Percentiles rank a stretch among this genome's conserved stretches.
Conservation (phyloP, 2,888 invertebrate genomes). For the Bombyx huttoni region DNA sequence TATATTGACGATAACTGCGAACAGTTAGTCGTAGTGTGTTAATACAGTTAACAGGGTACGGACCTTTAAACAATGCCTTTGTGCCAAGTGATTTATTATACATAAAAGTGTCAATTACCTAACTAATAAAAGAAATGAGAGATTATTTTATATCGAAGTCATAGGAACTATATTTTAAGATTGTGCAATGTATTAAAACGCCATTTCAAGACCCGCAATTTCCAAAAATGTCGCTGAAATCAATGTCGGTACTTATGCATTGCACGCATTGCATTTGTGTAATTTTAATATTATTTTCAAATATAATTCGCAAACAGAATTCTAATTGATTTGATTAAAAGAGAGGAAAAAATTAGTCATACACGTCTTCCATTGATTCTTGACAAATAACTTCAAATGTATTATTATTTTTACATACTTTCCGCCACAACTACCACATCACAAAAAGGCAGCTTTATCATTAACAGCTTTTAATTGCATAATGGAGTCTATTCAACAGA, state of each 20-base stretch:
- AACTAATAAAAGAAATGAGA: conserved; percentile 50
- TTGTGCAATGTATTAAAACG: conserved; percentile 53
- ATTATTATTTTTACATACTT: conserved; percentile 10
- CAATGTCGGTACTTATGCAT: conserved; percentile 25
- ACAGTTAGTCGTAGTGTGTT: conserved; percentile 43
- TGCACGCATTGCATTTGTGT: conserved; percentile 61
- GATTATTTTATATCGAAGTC: conserved; percentile 53
- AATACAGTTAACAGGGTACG: conserved; percentile 61
- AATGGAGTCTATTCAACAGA: conserved; percentile 23
- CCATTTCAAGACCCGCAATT: conserved; percentile 35
- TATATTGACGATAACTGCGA: conserved; percentile 39
- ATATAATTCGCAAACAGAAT: conserved; percentile 35
- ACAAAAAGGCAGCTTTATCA: not conserved
- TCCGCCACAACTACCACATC: conserved; percentile 42
- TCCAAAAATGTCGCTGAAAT: conserved; percentile 45
- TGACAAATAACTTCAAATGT: conserved; percentile 60
- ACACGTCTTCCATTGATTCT: conserved; percentile 61
- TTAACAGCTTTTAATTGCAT: not conserved
- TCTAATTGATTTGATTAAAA: conserved; percentile 26
- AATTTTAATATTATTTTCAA: conserved; percentile 50
- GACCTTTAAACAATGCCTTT: conserved; percentile 63
- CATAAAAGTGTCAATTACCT: conserved; percentile 67
- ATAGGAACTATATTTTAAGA: conserved; percentile 48
- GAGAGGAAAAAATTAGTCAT: conserved; percentile 24
- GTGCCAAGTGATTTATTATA: conserved; percentile 70